Conservation (phyloP, 1,140 invertebrate genomes). For the Drosophila melanogaster region DNA sequence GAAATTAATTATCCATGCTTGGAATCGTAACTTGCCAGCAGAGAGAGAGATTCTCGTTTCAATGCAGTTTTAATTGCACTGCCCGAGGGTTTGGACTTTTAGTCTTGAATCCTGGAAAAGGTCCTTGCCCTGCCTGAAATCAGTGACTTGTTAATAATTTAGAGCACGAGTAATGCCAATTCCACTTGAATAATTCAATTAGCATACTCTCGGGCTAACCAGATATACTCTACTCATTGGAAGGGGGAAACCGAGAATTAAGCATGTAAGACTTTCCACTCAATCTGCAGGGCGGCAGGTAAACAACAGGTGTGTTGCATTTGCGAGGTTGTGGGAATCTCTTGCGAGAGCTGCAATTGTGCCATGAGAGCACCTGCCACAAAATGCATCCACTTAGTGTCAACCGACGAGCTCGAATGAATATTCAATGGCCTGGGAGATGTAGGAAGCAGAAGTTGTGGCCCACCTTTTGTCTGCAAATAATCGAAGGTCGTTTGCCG, state of each 20-base stretch:
- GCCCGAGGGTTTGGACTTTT: constrained; percentile 3
- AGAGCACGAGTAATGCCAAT: constrained; percentile 19
- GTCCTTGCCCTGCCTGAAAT: constrained; percentile 44
- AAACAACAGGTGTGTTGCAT: constrained; percentile 17
- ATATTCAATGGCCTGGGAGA: constrained; percentile 64
- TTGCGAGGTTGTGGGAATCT: constrained; percentile 47
- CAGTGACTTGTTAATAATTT: constrained; percentile 50
- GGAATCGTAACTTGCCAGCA: background rate
- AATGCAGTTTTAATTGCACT: constrained; percentile 65
- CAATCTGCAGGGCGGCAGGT: background rate
- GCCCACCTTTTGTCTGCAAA: constrained; percentile 35
- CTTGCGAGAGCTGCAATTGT: constrained; percentile 26
- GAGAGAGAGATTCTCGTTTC: constrained; percentile 23
- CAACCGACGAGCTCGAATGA: constrained; percentile 54
- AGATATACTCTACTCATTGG: constrained; percentile 2
- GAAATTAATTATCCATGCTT: constrained; percentile 35
- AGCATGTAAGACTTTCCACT: constrained; percentile 4
- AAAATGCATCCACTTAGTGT: constrained; percentile 48
- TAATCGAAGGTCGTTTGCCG: constrained; percentile 56
- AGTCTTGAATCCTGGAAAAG: constrained; percentile 10
- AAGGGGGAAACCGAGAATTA: background rate
- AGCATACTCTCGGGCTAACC: constrained; percentile 33
- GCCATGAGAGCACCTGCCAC: constrained; percentile 43
- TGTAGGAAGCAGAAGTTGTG: constrained; percentile 61
- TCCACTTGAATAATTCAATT: constrained; percentile 37